A percentile compares a stretch with the other conserved stretches of the same genome.
phyloP scores from a whole-genome alignment of 2,797 vertebrate species.

The Micromesistius poutassou region DNA sequence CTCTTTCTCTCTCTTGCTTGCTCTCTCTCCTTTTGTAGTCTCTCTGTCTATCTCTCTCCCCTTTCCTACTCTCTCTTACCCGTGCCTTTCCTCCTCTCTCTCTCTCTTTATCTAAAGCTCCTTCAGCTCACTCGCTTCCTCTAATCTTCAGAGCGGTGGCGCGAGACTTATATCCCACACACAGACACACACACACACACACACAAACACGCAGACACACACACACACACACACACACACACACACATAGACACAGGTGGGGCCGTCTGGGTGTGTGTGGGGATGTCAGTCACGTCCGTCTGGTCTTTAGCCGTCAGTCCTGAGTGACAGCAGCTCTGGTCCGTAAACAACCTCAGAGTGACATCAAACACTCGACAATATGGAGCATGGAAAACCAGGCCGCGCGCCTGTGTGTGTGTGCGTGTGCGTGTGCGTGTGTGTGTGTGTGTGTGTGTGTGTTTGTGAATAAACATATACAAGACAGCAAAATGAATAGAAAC shows the following conservation, averaged over 20 bases:
- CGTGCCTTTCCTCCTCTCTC: not conserved
- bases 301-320: no score
- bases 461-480: no score
- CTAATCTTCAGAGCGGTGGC: not conserved
- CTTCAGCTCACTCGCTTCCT: not conserved
- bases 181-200: not conserved
- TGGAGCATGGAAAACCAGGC: no score
- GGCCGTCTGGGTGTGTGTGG: not conserved
- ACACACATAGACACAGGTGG: not conserved
- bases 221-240: no score
- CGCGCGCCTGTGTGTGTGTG: no score
- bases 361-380: no score
- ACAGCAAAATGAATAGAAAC: no score
- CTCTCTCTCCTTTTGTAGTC: no score
- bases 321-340: no score
- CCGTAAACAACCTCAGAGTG: no score
- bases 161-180: not conserved
- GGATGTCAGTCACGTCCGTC: no score
- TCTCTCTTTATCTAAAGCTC: constrained; percentile 6
- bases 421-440: not conserved
- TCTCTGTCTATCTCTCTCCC: no score
- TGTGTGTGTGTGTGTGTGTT: not conserved
- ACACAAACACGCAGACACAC: not conserved
- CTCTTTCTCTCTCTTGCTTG: not conserved
- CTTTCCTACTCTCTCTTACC: not conserved